Percentiles rank a stretch among this genome's conserved stretches.
Evolutionary conservation across 2,113 vertebrate genomes (phyloP).

Genomic region (Egretta garzetta): DNA sequence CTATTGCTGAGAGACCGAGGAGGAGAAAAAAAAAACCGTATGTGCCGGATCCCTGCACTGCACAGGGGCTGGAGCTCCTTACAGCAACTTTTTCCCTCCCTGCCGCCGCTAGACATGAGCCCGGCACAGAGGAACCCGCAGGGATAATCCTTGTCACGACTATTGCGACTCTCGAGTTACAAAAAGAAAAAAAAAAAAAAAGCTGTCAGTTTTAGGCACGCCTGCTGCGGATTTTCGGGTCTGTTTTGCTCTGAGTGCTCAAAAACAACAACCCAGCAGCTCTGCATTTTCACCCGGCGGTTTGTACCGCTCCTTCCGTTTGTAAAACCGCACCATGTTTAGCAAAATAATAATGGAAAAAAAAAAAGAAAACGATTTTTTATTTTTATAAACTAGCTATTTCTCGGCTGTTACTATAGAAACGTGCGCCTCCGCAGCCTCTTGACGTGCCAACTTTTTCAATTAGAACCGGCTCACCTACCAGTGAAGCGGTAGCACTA

Average conservation of each 20-base stretch:
- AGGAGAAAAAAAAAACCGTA: too few relatives aligned
- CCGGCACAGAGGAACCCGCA: not conserved
- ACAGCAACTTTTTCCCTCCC: not conserved
- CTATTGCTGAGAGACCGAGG: not conserved
- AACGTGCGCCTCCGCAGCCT: not conserved
- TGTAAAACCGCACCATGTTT: rapidly evolving
- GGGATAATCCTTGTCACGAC: not conserved
- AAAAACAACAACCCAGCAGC: not conserved
- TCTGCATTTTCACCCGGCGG: not conserved
- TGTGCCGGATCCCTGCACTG: too few relatives aligned
- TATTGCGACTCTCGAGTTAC: not conserved
- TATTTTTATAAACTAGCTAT: not conserved
- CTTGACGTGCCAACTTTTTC: not conserved
- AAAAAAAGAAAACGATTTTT: not conserved
- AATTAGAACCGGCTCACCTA: not conserved
- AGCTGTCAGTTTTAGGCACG: rapidly evolving
- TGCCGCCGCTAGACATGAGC: not conserved
- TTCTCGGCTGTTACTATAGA: not conserved
- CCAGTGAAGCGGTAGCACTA: not conserved
- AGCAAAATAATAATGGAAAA: not conserved
- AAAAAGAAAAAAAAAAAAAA: not conserved
- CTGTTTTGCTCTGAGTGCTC: not conserved
- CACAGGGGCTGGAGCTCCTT: not conserved
- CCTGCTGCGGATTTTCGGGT: not conserved
- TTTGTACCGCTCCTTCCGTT: not conserved